A percentile compares a stretch with the other conserved stretches of the same genome.
Conservation (phyloP, 2,797 vertebrate species). For the Eremophila alpestris region DNA sequence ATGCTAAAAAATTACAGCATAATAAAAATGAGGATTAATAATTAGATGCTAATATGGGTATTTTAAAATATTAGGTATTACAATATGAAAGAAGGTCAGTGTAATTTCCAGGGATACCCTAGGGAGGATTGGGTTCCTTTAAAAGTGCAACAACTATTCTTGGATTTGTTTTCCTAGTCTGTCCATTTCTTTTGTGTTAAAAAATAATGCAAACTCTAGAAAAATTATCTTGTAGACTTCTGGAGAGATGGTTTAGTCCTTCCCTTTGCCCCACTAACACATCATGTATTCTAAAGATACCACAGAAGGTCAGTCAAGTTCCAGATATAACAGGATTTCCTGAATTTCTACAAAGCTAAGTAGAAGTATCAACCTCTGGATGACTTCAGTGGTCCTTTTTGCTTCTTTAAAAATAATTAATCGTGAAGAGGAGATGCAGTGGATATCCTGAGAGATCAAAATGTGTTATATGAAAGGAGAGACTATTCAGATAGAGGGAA, state of each 20-base stretch:
- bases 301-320: background rate
- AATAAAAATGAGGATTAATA: background rate
- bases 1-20: background rate
- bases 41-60: background rate
- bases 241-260: background rate
- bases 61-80: background rate
- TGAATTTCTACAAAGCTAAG: background rate
- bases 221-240: background rate
- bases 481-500: background rate
- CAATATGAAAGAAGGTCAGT: background rate
- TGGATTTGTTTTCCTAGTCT: background rate
- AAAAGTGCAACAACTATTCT: background rate
- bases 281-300: background rate
- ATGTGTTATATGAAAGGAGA: background rate
- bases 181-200: background rate
- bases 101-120: background rate
- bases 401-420: background rate
- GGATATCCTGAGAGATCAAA: background rate
- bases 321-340: background rate
- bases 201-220: background rate
- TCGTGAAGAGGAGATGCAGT: background rate
- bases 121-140: background rate
- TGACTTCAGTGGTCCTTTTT: background rate
- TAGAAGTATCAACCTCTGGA: background rate
- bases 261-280: background rate